Conservation (phyloP, 2,113 vertebrate genomes). For the Zosterops hypoxanthus region DNA sequence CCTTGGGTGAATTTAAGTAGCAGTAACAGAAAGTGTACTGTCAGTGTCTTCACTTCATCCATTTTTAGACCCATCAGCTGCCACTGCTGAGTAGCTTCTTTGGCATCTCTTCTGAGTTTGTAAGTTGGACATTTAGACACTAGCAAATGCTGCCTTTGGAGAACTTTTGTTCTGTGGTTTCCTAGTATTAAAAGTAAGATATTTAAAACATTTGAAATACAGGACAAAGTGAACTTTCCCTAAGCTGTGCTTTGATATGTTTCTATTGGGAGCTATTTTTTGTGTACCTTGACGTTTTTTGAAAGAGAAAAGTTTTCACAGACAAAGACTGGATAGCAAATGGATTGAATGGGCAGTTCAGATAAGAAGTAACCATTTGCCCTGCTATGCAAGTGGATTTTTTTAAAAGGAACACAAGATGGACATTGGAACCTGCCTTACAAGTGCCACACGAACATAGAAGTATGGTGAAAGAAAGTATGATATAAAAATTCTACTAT, state of each 20-base stretch:
- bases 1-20: not conserved
- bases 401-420: not conserved
- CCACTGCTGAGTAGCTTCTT: not conserved
- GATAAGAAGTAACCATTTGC: not conserved
- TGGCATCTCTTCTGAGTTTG: not conserved
- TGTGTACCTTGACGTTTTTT: not conserved
- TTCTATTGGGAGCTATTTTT: not conserved
- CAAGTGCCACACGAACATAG: not conserved
- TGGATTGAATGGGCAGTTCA: not conserved
- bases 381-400: not conserved
- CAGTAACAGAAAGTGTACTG: not conserved
- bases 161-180: not conserved
- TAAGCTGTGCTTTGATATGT: not conserved
- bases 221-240: not conserved
- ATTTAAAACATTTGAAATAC: not conserved
- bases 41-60: not conserved
- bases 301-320: not conserved
- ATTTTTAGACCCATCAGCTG: not conserved
- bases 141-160: not conserved
- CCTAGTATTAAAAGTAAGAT: not conserved
- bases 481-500: not conserved
- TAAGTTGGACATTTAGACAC: not conserved
- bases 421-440: not conserved
- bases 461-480: not conserved
- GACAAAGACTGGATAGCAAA: not conserved